Evolutionary conservation across 1,140 invertebrate genomes (phyloP), one percentile per base, ranked within the genome.

Genomic region (Drosophila fuyamai): DNA sequence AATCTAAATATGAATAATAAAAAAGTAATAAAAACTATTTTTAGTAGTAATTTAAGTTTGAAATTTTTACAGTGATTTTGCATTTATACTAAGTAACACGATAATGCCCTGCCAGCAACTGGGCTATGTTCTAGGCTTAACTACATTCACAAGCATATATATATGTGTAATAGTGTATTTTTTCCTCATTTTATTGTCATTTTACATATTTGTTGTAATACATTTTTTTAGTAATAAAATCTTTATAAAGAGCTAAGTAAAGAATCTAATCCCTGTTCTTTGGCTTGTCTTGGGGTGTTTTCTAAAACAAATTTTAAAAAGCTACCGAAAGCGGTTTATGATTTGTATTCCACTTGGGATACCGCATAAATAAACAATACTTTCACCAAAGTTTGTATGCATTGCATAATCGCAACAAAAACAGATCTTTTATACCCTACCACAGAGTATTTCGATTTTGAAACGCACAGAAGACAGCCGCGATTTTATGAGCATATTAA

Each of bases 141-240:
- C 56, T 59, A 68, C 67, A 89, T 88, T 83, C 76, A 59, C 74
- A 81, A 85, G 60, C 66, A 86, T 67, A 74, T 58, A 56, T 57
- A 86, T 56, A 57, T 78, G 58, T 84, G 75, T 81, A 76, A 47
- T 82, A 68, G 70, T 88, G 70, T 85, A 82, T 77, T 58, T 72
- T 79, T 81, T 85, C 72, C 73, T 84, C 67, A 59, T 81, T 81
- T 75, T 77, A 60, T 75, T 82, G 59, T 86, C 72, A 79, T 86
- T 85, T 88, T 68, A 65, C 81, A 76, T 82, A 85, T 78, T 68
- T 71, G 67, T 71, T 71, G 67, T 71, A 71, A 86, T 85, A 74
- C 70, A 79, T 80, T 84, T 76, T 76, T 79, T 76, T 76, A 75
- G 68, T 88, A 88, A 85, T 85, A 85, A 85, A 85, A 46, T 79